Base-by-base conservation (phyloP, 2,113 vertebrate species). In the Gnathonemus echidnorhynchus region DNA sequence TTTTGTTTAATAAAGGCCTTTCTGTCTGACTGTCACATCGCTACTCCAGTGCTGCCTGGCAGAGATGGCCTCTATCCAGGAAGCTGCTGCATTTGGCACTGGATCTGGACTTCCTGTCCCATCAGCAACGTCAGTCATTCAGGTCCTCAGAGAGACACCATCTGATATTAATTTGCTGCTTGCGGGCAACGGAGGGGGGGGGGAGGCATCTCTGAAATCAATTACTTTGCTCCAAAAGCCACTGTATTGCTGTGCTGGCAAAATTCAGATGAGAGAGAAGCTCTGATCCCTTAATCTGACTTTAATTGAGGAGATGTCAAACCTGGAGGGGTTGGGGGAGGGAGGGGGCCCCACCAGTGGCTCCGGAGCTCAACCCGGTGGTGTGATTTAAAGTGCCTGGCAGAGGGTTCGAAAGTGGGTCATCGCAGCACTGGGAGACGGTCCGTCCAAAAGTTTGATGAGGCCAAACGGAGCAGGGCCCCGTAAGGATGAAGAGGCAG, bases 331-430 rank as follows among this genome's bases (percentile, higher is more conserved):
- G 24, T 10, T n/a, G 58, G 58, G 58, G n/a, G n/a, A 9, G 10
- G 62, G 24, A 1, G 53, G 19, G 19, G 19, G 19, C 13, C 1
- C 42, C 39, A 42, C 31, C 19, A 31, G 56, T 19, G 31, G 52
- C 53, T 80, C 53, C 58, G 45, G 88, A 92, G 85, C 88, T 88
- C 90, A 88, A 87, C 58, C 80, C 11, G 83, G 39, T 83, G 74
- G 77, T 66, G 52, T 90, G 62, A 90, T 90, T 90, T 88, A 88
- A 84, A 89, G 66, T 62, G 90, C 53, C n/a, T 66, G 74, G n/a
- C 49, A 56, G 27, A 42, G n/a, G 35, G 21, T 31, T 10, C 31
- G 49, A 46, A 49, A 27, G 70, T 45, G 46, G 90, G 62, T 39
- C 53, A 56, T 17, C 5, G 5, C 10, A 31, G 10, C 31, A 58